phyloP scores from a whole-genome alignment of 2,113 vertebrate species.

The Sturnira hondurensis region DNA sequence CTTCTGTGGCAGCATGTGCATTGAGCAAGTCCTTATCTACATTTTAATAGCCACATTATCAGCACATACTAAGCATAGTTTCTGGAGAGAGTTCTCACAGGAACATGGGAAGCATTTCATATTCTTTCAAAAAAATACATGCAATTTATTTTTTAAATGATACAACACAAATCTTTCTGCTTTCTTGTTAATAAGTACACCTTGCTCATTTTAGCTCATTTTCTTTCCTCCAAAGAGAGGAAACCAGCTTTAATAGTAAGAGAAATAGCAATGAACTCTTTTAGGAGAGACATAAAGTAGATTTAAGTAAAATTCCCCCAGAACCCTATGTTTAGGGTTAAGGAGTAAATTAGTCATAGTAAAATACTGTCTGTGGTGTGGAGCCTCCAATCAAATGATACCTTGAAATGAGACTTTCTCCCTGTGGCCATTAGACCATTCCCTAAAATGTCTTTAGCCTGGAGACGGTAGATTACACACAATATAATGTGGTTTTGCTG shows the following conservation, averaged over 20 bases:
- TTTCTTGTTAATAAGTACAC: neutral
- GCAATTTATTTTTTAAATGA: neutral
- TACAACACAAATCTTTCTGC: neutral
- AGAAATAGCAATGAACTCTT: neutral
- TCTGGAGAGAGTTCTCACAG: neutral
- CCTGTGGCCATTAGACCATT: neutral
- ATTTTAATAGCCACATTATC: neutral
- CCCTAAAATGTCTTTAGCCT: neutral
- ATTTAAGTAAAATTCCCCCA: neutral
- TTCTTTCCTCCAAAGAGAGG: neutral
- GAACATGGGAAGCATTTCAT: neutral
- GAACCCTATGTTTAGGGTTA: neutral
- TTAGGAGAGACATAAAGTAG: neutral
- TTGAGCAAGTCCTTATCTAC: neutral
- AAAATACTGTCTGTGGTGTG: neutral
- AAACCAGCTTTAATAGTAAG: neutral
- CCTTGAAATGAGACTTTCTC: neutral
- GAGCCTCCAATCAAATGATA: neutral
- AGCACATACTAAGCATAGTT: neutral
- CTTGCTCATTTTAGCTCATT: neutral
- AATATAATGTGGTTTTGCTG: neutral
- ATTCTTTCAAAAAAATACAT: neutral
- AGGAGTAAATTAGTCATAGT: neutral
- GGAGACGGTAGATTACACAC: neutral
- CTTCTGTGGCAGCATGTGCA: neutral